Base-by-base conservation (phyloP, 2,888 invertebrate species). In the Mimas tiliae region DNA sequence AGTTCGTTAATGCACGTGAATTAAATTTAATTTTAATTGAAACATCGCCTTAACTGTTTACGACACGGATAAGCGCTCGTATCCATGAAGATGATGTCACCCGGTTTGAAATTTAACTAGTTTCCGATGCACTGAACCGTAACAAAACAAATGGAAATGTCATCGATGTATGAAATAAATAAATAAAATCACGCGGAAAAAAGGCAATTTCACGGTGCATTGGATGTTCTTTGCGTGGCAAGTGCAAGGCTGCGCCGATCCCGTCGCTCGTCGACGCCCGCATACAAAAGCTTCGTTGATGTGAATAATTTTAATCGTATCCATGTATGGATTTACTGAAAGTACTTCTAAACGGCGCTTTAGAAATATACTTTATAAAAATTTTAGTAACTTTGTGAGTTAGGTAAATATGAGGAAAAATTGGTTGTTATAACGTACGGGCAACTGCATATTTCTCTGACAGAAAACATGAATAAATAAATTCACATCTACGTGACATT, bases 161-260 rank as follows among this genome's bases (percentile, higher is more conserved):
- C 89, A 89, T 89, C 86, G 86, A 76, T 81, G 87, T 89, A 90
- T 91, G 89, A 90, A 91, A 91, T 91, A 92, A 92, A 92, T 91
- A 91, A 91, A 92, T 91, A 93, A 91, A 91, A 89, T 91, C 91
- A 90, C 82, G 90, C 87, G 90, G 93, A 91, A 93, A 93, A 93
- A 92, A 92, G 93, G 89, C 93, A 91, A 93, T 93, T 93, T 93
- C 89, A 92, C 92, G 91, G 90, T 92, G 92, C 91, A 93, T 93
- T 92, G 89, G 83, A 69, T 80, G 86, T 87, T 89, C 91, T 92
- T 90, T 89, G 88, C 88, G 86, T 84, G 84, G 84, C 75, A 77
- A 80, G 83, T 81, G 83, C 83, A 83, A 84, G 81, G 75, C 78
- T 79, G 77, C 77, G 69, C 67, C 68, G 74, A 75, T 73, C 72